A percentile compares a stretch with the other conserved stretches of the same genome.
Evolutionary conservation across 2,113 vertebrate genomes (phyloP).

Genomic region (Amphiprion ocellaris): DNA sequence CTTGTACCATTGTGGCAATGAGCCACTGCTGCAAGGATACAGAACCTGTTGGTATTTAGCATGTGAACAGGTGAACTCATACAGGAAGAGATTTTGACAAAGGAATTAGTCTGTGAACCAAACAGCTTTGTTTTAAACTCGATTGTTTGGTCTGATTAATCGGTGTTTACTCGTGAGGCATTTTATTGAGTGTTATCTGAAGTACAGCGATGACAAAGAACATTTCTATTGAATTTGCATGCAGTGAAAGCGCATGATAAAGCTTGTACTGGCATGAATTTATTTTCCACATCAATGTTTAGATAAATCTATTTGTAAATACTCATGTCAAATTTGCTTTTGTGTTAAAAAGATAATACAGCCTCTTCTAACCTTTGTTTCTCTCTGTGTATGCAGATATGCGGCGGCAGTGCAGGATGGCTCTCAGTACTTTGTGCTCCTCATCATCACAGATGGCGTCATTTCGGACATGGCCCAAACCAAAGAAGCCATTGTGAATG

Average conservation of each 20-base stretch:
- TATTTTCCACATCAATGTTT: slow-evolving; percentile 11
- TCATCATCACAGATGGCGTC: slow-evolving; percentile 97
- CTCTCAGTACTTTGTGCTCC: slow-evolving; percentile 95
- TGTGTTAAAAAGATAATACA: slow-evolving; percentile 3
- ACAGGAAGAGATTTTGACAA: slow-evolving; percentile 35
- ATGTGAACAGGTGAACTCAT: slow-evolving; percentile 50
- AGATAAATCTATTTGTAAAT: slow-evolving; percentile 14
- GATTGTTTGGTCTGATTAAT: slow-evolving; percentile 33
- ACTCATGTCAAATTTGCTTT: slow-evolving; percentile 4
- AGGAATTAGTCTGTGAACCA: slow-evolving; percentile 34
- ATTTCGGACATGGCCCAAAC: slow-evolving; percentile 98
- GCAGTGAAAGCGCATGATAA: slow-evolving; percentile 6
- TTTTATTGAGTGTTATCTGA: slow-evolving; percentile 47
- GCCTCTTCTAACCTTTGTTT: background rate
- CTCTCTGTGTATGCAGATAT: slow-evolving; percentile 78
- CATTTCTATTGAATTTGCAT: slow-evolving; percentile 28
- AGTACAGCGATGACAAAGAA: slow-evolving; percentile 15
- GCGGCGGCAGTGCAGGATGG: slow-evolving; percentile 92
- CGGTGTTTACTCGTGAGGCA: background rate
- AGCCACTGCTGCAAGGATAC: slow-evolving; percentile 13
- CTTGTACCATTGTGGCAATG: slow-evolving; percentile 37
- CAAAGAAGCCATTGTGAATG: slow-evolving; percentile 97
- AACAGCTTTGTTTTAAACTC: slow-evolving; percentile 27
- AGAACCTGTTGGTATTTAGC: slow-evolving; percentile 39
- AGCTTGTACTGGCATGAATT: background rate